Base-by-base conservation (phyloP, 2,797 vertebrate genomes). In the Heliangelus exortis region DNA sequence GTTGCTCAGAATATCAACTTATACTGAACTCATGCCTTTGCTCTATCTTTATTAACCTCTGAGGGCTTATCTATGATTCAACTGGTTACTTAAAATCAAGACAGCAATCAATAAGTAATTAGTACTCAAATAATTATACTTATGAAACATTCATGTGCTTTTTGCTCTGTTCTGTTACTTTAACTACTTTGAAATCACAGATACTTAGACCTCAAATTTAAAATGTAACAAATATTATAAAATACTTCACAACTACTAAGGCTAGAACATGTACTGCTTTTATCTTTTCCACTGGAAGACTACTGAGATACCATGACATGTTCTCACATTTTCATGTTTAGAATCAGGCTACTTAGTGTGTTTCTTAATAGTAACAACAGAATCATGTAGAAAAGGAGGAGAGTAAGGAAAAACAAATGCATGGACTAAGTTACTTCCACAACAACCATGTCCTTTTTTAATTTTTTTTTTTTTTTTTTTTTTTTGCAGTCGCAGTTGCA, bases 371-470 rank as follows among this genome's bases (percentile, higher is more conserved):
- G 39, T 19, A 81, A 66, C 25, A 67, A 43, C 7, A 76, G 25
- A 50, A 65, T 11, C 8, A 68, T 2, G 1, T 29, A 58, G 89
- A 22, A 77, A 79, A 54, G 13, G 9, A 21, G 4, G 6, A 1
- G 6, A 6, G 10, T 22, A 48, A 23, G 7, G 9, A 4, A 4
- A 2, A 0, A 7, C 17, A 29, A 29, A 22, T 63, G 16, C 10
- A 3, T 12, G 3, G 41, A 72, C 54, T 59, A 47, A 65, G 41
- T 61, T 51, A 75, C 17, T 89, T 59, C n/a, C 29, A 41, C 12
- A 76, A 43, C 14, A 84, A 51, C 41, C 41, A 61, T 6, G 43
- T 39, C 19, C 5, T 54, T 51, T 36, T n/a, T 61, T 26, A 33
- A 33, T 21, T 34, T 59, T 36, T 36, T 36, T 11, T 36, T 36